These are phyloP conservation scores for Eurytoma californica DNA, from an alignment of 2,888 invertebrate genomes.

Conservation along the genomic window DNA sequence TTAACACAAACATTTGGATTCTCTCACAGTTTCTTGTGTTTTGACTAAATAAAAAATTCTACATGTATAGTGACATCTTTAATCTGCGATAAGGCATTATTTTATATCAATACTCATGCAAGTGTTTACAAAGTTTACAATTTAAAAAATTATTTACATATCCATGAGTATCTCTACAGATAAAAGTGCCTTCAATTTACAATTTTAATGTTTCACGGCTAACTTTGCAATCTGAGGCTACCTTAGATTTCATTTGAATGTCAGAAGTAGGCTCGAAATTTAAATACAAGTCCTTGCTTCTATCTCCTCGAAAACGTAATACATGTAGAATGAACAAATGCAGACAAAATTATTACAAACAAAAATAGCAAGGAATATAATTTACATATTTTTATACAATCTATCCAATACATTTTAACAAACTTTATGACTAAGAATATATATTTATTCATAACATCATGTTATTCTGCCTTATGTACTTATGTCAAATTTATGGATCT, in stretches of 20 bases:
- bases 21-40: no score
- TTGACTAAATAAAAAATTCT: no score
- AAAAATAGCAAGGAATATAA: slow-evolving; percentile 31
- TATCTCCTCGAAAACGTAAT: neutral
- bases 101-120: neutral
- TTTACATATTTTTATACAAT: slow-evolving; percentile 51
- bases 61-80: no score
- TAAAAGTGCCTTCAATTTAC: slow-evolving; percentile 49
- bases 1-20: no score
- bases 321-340: slow-evolving; percentile 9
- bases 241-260: slow-evolving; percentile 13
- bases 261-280: slow-evolving; percentile 10
- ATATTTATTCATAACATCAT: slow-evolving; percentile 34
- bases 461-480: slow-evolving; percentile 24
- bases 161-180: slow-evolving; percentile 45
- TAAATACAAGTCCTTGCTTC: neutral
- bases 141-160: slow-evolving; percentile 55
- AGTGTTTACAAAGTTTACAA: slow-evolving; percentile 38
- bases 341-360: neutral
- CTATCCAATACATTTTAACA: slow-evolving; percentile 41
- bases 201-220: slow-evolving; percentile 43
- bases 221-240: slow-evolving; percentile 1
- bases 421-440: slow-evolving; percentile 25
- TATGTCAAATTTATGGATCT: slow-evolving; percentile 22
- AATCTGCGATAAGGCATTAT: no score